A percentile compares a stretch with the other conserved stretches of the same genome.
Evolutionary conservation across 23 tunicate species (phyloP).

Genomic region (Trididemnum clinides): DNA sequence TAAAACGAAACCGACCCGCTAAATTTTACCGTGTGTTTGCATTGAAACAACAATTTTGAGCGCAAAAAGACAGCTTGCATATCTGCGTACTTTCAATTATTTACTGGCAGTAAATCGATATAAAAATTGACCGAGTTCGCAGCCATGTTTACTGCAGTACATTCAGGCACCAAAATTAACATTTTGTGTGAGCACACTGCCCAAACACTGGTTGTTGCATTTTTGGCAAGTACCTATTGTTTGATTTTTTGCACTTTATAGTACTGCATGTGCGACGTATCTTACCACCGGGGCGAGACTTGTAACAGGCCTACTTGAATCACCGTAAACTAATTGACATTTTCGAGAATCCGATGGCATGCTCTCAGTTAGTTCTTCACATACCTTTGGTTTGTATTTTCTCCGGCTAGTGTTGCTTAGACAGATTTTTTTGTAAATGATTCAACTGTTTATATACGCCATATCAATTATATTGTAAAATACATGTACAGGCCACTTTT

Average conservation of each 20-base stretch:
- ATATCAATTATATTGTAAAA: constrained; percentile 16
- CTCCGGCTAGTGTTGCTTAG: constrained; percentile 8
- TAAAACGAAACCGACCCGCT: not conserved
- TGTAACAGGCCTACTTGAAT: not conserved
- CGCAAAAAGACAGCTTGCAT: not conserved
- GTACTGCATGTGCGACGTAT: constrained; percentile 2
- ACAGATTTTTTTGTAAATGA: constrained; percentile 9
- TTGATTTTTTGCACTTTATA: not conserved
- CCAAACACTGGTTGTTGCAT: not conserved
- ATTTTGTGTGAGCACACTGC: constrained; percentile 1
- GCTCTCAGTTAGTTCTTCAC: constrained; percentile 1
- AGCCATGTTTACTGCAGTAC: not conserved
- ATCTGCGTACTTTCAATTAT: not conserved
- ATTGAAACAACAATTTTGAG: not conserved
- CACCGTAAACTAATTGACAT: not conserved
- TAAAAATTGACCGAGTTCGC: too few relatives aligned
- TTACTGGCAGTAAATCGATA: too few relatives aligned
- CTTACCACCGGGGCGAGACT: not conserved
- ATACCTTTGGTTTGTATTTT: not conserved
- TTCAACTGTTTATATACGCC: constrained; percentile 5
- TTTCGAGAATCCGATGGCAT: not conserved
- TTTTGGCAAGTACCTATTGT: not conserved
- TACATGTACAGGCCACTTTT: constrained; percentile 19
- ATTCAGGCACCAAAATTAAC: not conserved
- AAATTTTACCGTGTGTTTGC: not conserved